Base-by-base conservation (phyloP, 2,113 vertebrate genomes). In the Oryzias melastigma region DNA sequence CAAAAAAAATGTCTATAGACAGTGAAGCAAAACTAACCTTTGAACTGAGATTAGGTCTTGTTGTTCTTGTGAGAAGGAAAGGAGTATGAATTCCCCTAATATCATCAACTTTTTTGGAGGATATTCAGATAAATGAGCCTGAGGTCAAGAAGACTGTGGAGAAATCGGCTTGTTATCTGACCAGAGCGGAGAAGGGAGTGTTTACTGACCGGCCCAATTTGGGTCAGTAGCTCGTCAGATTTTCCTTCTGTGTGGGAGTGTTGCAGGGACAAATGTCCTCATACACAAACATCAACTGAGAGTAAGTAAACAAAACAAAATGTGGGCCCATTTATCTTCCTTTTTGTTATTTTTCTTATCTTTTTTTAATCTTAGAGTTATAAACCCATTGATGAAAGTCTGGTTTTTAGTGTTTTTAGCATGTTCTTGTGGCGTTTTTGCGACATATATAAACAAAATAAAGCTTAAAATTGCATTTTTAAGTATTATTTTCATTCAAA, bases 161-260 rank as follows among this genome's bases (percentile, higher is more conserved):
- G 68, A 64, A 69, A 74, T 69, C 45, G 58, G 49, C 43, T 65
- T 7, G 19, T 57, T 82, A 80, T 88, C 46, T 66, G 61, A 59
- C 47, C 48, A 10, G 24, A 44, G 63, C 19, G 58, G 25, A 51
- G 25, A 43, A 62, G 47, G 72, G 72, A 77, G 72, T 65, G 74
- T 56, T 74, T 24, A 50, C 71, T 50, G 70, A 72, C 55, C 59
- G 12, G 64, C 43, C 47, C 1, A 4, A 50, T 68, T 71, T 67
- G 75, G 79, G 67, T 84, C 84, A 85, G 81, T 35, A 64, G 68
- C 53, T n/a, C 8, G 68, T 83, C 77, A 77, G 17, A 62, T 81
- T 85, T 82, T 87, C 82, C 70, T 52, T 49, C 15, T 0, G 24
- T 20, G 59, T 69, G 59, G 68, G 68, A 80, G 55, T 64, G 68